Evolutionary conservation across 2,888 invertebrate species (phyloP), one percentile per base, ranked within the genome.

Genomic region (Nycteola revayana): DNA sequence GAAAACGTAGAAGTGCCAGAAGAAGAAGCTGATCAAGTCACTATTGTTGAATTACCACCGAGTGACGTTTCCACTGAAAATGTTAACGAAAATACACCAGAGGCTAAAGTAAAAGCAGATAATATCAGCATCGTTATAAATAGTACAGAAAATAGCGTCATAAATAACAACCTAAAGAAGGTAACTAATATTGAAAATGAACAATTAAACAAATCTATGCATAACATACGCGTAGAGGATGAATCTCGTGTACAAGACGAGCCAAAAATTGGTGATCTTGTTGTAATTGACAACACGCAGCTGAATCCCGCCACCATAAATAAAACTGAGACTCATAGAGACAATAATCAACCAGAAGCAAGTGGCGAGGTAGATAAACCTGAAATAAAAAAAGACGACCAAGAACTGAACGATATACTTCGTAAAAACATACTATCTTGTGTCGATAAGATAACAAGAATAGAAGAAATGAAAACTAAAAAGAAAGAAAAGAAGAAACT

Each of bases 111-210:
- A 20, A 59, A 45, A 33, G 60, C 60, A 34, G 73, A 74, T 35
- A 70, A 63, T 53, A 28, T 60, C 9, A 51, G 48, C 24, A 71
- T 63, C 42, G 52, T 63, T 18, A 79, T 70, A 60, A 71, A 55
- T 46, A 55, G 54, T 25, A 66, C 57, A 42, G 78, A 85, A 28
- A 63, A 37, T 31, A 52, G 49, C 46, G 30, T 57, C 5, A 47
- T 60, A 3, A 78, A 60, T 37, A 81, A 66, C 29, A 79, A 75
- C 38, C 69, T 85, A 18, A 88, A 83, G 50, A 88, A 88, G 60
- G 84, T 88, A 6, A 80, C 79, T 1, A 88, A 88, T 42, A 68
- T 83, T 40, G 88, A 87, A 60, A 88, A 88, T 61, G 88, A 88
- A 51, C 88, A 88, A 38, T 45, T 88, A 10, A 88, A 88, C 41